Evolutionary conservation across 2,113 vertebrate species (phyloP), one percentile per base, ranked within the genome.

Genomic region (Centrocercus urophasianus): DNA sequence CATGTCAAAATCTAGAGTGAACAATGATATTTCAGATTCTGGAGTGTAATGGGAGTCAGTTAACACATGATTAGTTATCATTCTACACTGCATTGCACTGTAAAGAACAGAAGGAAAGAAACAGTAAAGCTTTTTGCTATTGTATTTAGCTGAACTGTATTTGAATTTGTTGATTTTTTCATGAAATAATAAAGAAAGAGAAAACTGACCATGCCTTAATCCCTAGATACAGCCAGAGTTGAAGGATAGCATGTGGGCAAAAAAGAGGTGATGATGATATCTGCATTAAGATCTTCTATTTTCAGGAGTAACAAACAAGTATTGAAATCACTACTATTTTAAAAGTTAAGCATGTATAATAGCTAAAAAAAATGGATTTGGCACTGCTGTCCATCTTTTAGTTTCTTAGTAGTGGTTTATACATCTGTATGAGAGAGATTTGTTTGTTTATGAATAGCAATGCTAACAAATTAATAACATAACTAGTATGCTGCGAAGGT

Each of bases 391-490:
- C 65, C 91, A 63, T 65, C 74, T 57, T 3, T 38, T 50, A 38
- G 32, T 84, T 71, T 66, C 38, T 32, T 88, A 67, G 57, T 71
- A 61, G 25, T 63, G 28, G 13, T 50, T 45, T 75, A 45, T 72
- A 65, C 52, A 84, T 66, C 66, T 65, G 47, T 72, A 57, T 56
- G 80, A 69, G 34, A 47, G 61, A 87, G 36, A n/a, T 47, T 34
- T 18, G 45, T 42, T 95, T 65, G 27, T 76, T 91, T 93, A 65
- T 88, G 50, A 75, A 48, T 27, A 72, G 43, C 50, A 86, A 24
- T 75, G 83, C 34, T 92, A 88, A 72, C 80, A 93, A 90, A 92
- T 94, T 88, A 93, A 52, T 75, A 93, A 66, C 65, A 43, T 38
- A 78, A 57, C 52, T 43, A 86, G 57, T 52, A 40, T 47, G 11